Evolutionary conservation across 2,797 vertebrate species (phyloP).

Genomic region (Oreonectes daqikongensis): DNA sequence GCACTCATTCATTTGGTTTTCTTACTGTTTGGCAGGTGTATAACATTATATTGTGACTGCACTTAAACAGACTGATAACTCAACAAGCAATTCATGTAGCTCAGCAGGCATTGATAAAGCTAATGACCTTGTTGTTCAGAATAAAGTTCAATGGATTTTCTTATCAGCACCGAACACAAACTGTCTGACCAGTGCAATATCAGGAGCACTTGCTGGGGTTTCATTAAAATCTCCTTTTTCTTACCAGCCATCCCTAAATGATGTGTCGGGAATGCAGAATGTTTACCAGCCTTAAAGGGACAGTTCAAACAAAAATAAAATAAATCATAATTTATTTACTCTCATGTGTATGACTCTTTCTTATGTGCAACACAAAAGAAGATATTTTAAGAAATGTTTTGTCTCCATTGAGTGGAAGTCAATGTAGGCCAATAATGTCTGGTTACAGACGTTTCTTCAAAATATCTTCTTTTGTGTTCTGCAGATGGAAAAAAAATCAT

Average conservation of each 20-base stretch:
- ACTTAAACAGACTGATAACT: conserved; percentile 10
- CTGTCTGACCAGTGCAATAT: conserved; percentile 16
- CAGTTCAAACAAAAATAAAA: no score
- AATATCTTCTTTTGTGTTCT: no score
- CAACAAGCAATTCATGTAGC: conserved; percentile 1
- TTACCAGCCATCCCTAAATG: not conserved
- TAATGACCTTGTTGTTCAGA: conserved; percentile 25
- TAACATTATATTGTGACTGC: conserved; percentile 10
- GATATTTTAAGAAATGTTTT: no score
- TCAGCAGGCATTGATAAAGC: not conserved
- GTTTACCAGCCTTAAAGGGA: not conserved
- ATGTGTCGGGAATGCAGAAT: conserved; percentile 16
- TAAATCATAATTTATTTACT: no score
- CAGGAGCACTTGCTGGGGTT: conserved; percentile 21
- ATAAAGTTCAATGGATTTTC: conserved; percentile 28
- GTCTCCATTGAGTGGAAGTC: no score
- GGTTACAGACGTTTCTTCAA: no score
- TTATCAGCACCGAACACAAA: conserved; percentile 45
- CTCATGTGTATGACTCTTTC: no score
- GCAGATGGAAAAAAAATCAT: no score
- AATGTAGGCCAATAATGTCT: no score
- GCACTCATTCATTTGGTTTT: conserved; percentile 26
- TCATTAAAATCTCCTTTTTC: conserved; percentile 14
- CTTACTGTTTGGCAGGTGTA: conserved; percentile 10
- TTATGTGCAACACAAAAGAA: no score